Evolutionary conservation across 2,113 vertebrate genomes (phyloP), one percentile per base, ranked within the genome.

Genomic region (Pedionomus torquatus): DNA sequence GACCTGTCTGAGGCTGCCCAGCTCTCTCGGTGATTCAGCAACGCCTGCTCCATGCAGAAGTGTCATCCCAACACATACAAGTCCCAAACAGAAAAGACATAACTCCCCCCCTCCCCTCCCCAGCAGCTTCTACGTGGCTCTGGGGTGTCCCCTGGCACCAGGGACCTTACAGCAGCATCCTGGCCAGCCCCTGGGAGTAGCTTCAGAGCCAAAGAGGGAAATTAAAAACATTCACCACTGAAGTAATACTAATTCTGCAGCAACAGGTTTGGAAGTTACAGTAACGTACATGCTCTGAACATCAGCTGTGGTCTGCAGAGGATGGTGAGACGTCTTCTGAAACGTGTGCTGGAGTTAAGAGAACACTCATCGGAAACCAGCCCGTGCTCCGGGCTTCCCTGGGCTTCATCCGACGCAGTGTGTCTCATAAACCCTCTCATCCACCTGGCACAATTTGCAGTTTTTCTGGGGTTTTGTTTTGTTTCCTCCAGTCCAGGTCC

Each of bases 391-490:
- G 19, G 30, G 4, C 55, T 33, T 5, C 44, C 64, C 60, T 1
- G 55, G 75, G 81, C 77, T 39, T n/a, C 2, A 2, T 4, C 90
- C 28, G 66, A 9, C 28, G 83, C 70, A 74, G 61, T 51, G 76
- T 13, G 4, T 21, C 83, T 70, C 60, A 1, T 7, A n/a, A 57
- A 11, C 48, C 41, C 58, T 14, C 49, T 31, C 5, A 4, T 24
- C 13, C 3, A 77, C 90, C 95, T 96, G 97, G 96, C 83, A 95
- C 92, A 97, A 95, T 95, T 91, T 95, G 94, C 97, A 87, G 92
- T 96, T 96, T 94, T 91, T 87, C 71, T 75, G 87, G 82, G 37
- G 63, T 93, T 90, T 90, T 14, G 74, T 81, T 92, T 92, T 71
- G 90, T 55, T 83, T 68, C 86, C 77, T 78, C 86, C 82, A 89